Conservation (phyloP, 2,888 invertebrate species). For the Drosophila monieri region DNA sequence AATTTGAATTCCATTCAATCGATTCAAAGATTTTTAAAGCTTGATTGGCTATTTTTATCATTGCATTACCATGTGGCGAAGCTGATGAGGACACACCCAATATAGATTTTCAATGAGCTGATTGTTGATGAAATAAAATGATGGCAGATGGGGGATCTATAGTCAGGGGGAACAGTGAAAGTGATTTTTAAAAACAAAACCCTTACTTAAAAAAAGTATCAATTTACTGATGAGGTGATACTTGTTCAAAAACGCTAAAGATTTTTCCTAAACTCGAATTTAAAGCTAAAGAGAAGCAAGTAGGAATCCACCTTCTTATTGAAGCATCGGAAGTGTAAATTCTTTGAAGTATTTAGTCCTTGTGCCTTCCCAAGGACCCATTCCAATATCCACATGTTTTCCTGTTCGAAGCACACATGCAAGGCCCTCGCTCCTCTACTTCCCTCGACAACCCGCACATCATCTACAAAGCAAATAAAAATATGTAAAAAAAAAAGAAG, state of each 20-base stretch:
- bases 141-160: neutral
- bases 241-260: neutral
- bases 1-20: constrained; percentile 35
- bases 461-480: constrained; percentile 58
- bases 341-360: neutral
- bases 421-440: constrained; percentile 3
- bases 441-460: constrained; percentile 50
- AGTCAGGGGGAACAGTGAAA: neutral
- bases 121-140: constrained; percentile 3
- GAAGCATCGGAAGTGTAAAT: neutral
- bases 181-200: neutral
- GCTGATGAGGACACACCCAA: constrained; percentile 22
- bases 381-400: constrained; percentile 7
- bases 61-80: neutral
- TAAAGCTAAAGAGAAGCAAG: neutral
- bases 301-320: neutral
- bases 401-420: constrained; percentile 8
- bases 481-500: constrained; percentile 46
- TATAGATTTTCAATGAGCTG: neutral
- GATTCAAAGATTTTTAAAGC: neutral
- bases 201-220: too few relatives aligned
- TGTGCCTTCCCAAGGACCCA: neutral
- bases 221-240: neutral
- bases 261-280: neutral
- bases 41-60: constrained; percentile 27